phyloP scores from a whole-genome alignment of 2,888 invertebrate genomes.

The Drosophila cognata region DNA sequence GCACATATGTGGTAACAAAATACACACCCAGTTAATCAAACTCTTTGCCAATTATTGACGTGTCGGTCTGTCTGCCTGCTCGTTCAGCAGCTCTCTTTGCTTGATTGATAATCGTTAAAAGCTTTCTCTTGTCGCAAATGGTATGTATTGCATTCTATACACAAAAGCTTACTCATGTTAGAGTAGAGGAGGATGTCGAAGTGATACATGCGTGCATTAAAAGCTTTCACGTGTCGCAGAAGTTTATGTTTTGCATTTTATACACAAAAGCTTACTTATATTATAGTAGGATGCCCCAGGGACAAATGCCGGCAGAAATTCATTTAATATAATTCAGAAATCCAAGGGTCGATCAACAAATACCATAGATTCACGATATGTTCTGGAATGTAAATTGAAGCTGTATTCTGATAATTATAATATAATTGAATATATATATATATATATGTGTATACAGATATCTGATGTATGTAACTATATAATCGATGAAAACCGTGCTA shows the following conservation, averaged over 20 bases:
- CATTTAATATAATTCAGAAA: background rate
- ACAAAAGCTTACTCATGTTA: background rate
- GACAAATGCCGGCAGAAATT: background rate
- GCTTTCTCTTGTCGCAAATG: constrained; percentile 44
- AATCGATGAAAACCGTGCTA: background rate
- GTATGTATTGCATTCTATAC: constrained; percentile 6
- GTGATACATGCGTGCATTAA: background rate
- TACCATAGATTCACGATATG: background rate
- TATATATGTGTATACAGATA: background rate
- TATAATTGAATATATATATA: background rate
- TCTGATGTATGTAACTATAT: background rate
- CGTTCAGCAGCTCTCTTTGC: constrained; percentile 25
- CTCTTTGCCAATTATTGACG: constrained; percentile 53
- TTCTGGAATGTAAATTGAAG: background rate
- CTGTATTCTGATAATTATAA: background rate
- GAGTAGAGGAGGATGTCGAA: background rate
- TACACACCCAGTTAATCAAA: constrained; percentile 58
- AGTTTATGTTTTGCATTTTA: background rate
- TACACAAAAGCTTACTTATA: background rate
- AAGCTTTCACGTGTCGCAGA: constrained; percentile 44
- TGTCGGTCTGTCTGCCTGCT: constrained; percentile 14
- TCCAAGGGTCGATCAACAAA: background rate
- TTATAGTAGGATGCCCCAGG: background rate
- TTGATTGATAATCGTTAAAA: constrained; percentile 13
- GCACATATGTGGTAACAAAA: constrained; percentile 33